Conservation (phyloP, 2,797 vertebrate species). For the Anguilla marmorata region DNA sequence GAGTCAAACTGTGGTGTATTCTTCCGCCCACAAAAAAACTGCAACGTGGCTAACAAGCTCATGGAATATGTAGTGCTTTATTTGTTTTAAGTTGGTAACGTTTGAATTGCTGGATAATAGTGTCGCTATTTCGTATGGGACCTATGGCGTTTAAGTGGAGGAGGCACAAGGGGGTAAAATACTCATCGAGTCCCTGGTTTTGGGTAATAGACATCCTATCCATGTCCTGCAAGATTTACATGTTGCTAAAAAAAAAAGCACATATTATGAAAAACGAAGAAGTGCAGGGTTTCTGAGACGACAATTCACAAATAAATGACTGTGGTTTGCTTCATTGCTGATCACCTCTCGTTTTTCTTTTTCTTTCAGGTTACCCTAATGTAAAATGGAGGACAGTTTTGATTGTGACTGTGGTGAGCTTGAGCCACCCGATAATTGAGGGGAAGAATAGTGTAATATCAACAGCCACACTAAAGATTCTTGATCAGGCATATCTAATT, state of each 20-base stretch:
- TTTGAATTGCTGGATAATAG: neutral
- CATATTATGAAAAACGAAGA: neutral
- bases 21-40: neutral
- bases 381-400: constrained; percentile 99
- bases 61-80: neutral
- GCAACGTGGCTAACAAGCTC: neutral
- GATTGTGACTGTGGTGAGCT: constrained; percentile 99
- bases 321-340: neutral
- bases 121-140: neutral
- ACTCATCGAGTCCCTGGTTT: neutral
- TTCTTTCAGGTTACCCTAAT: constrained; percentile 82
- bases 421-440: constrained; percentile 99
- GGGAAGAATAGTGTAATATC: constrained; percentile 77
- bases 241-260: neutral
- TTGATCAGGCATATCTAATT: constrained; percentile 68
- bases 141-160: neutral
- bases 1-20: neutral
- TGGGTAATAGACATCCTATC: neutral
- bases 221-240: neutral
- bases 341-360: constrained; percentile 26
- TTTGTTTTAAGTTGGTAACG: neutral
- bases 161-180: neutral
- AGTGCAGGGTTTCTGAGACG: neutral
- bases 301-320: neutral
- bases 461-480: constrained; percentile 73